A percentile compares a stretch with the other conserved stretches of the same genome.
These are phyloP conservation scores for Tenthredo scrophulariae DNA, from an alignment of 2,888 invertebrate species.

Conservation along the genomic window DNA sequence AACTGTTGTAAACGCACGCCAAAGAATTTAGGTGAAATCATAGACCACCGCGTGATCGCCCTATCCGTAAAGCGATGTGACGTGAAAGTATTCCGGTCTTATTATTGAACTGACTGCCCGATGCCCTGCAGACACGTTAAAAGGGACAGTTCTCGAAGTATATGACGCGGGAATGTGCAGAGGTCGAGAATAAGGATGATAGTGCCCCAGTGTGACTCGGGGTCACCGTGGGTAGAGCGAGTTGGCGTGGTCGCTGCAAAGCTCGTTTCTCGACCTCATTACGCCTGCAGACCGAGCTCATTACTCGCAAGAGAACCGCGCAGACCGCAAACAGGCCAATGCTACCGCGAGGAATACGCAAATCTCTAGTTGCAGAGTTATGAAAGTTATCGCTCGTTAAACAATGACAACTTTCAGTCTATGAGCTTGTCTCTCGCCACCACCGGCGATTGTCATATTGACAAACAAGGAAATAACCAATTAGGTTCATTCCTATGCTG, in stretches of 20 bases:
- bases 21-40: conserved; percentile 10
- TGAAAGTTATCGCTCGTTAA: conserved; percentile 64
- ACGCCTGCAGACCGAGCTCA: conserved; percentile 73
- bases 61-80: not conserved
- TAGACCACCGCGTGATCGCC: not conserved
- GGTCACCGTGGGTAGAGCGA: conserved; percentile 48
- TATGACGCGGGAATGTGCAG: conserved; percentile 32
- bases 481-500: conserved; percentile 54
- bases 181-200: conserved; percentile 26
- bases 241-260: conserved; percentile 45
- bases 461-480: conserved; percentile 68
- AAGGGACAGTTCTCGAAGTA: not conserved
- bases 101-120: not conserved
- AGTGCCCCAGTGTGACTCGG: conserved; percentile 19
- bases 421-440: conserved; percentile 40
- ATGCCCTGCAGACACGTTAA: not conserved
- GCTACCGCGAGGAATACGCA: conserved; percentile 59
- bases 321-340: conserved; percentile 73
- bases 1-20: conserved; percentile 11
- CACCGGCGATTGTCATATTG: conserved; percentile 60
- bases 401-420: conserved; percentile 62
- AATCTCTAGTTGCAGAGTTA: conserved; percentile 56
- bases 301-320: conserved; percentile 64
- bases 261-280: conserved; percentile 68
- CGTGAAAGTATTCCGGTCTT: conserved; percentile 2